Evolutionary conservation across 2,113 vertebrate species (phyloP).

Genomic region (Scatophagus argus): DNA sequence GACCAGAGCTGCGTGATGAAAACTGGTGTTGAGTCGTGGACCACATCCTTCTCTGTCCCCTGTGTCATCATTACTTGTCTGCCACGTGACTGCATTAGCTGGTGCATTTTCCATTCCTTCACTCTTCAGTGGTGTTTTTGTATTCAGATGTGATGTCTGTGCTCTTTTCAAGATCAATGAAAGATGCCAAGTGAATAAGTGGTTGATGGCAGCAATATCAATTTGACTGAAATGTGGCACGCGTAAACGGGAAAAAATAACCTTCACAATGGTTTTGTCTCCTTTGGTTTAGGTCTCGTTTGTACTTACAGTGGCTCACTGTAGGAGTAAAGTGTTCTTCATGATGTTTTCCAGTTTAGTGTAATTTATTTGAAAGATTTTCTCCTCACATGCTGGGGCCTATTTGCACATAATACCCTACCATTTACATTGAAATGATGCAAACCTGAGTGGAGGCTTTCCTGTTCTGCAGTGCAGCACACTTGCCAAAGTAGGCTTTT

Average conservation of each 20-base stretch:
- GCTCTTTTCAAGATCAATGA: slow-evolving; percentile 4
- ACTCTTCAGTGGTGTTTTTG: slow-evolving; percentile 21
- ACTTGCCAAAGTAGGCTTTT: slow-evolving; percentile 3
- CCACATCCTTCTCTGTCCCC: slow-evolving; percentile 36
- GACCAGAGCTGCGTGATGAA: slow-evolving; percentile 33
- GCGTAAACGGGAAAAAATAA: not conserved
- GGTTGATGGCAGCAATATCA: slow-evolving; percentile 11
- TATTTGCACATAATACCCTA: slow-evolving; percentile 5
- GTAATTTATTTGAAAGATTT: slow-evolving; percentile 11
- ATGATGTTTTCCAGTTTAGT: slow-evolving; percentile 17
- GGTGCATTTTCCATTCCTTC: slow-evolving; percentile 49
- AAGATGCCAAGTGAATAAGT: not conserved
- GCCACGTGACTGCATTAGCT: slow-evolving; percentile 40
- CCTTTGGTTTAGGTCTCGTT: slow-evolving; percentile 3
- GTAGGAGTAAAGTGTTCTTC: not conserved
- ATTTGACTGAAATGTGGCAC: slow-evolving; percentile 8
- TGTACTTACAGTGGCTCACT: not conserved
- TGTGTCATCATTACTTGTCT: slow-evolving; percentile 60
- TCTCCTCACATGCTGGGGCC: not conserved
- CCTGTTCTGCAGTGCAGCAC: not conserved
- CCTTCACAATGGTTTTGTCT: not conserved
- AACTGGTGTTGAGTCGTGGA: slow-evolving; percentile 17
- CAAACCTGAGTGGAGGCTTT: slow-evolving; percentile 16
- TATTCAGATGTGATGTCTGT: slow-evolving; percentile 18
- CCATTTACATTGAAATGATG: slow-evolving; percentile 27